A percentile compares a stretch with the other conserved stretches of the same genome.
These are phyloP conservation scores for Oncorhynchus kisutch DNA, from an alignment of 2,113 vertebrate genomes.

Conservation along the genomic window DNA sequence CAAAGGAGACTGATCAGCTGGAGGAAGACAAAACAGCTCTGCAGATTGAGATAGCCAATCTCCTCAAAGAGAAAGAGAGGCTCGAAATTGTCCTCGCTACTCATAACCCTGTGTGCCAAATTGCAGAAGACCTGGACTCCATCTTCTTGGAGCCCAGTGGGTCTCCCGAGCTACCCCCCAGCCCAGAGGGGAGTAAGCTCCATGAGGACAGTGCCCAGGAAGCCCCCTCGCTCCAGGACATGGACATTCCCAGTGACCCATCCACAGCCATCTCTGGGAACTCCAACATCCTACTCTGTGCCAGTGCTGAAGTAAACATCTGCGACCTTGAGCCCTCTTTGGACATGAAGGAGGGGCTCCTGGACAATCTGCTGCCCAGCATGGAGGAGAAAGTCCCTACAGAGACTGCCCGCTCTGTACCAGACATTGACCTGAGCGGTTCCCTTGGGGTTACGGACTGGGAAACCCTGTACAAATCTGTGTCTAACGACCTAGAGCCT, in stretches of 20 bases:
- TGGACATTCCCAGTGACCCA: conserved; percentile 69
- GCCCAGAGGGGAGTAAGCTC: conserved; percentile 66
- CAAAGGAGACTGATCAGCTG: conserved; percentile 92
- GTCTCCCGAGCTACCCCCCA: conserved; percentile 75
- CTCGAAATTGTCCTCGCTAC: conserved; percentile 90
- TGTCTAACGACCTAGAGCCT: conserved; percentile 87
- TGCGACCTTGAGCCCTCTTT: conserved; percentile 76
- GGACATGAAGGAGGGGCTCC: conserved; percentile 88
- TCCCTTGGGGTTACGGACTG: conserved; percentile 93
- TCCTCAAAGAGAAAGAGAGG: conserved; percentile 95
- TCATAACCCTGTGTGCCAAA: conserved; percentile 90
- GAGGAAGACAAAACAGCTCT: conserved; percentile 90
- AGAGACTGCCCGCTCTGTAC: conserved; percentile 92
- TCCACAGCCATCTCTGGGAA: conserved; percentile 78
- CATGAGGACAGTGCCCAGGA: conserved; percentile 67
- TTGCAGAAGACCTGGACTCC: conserved; percentile 82
- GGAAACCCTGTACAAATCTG: conserved; percentile 89
- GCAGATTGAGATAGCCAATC: conserved; percentile 88
- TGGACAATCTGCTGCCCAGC: conserved; percentile 82
- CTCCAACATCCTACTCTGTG: conserved; percentile 76
- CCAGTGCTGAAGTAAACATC: conserved; percentile 75
- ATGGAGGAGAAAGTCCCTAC: conserved; percentile 72
- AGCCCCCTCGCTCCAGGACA: conserved; percentile 67
- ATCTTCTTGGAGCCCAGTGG: conserved; percentile 82
- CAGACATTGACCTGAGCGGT: conserved; percentile 90